These are phyloP conservation scores for Gonocerus acuteangulatus DNA, from an alignment of 2,888 invertebrate species.

Conservation along the genomic window DNA sequence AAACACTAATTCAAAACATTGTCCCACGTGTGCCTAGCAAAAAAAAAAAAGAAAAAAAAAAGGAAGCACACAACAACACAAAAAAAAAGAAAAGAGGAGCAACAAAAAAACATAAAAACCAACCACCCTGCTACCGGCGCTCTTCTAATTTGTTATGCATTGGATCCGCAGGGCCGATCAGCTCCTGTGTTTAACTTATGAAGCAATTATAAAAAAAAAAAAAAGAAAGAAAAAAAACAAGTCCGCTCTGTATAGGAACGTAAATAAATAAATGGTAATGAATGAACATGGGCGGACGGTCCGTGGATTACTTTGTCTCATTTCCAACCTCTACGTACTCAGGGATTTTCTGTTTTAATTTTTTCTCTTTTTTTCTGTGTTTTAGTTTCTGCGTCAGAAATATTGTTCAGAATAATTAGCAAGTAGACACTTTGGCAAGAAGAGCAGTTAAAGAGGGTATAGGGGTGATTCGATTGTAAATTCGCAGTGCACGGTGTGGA, in stretches of 20 bases:
- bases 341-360: neutral
- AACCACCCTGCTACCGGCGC: slow-evolving; percentile 13
- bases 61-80: neutral
- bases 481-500: too few relatives aligned
- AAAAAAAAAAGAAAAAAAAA: slow-evolving; percentile 12
- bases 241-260: slow-evolving; percentile 21
- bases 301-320: slow-evolving; percentile 17
- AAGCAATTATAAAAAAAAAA: slow-evolving; percentile 35
- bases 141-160: slow-evolving; percentile 36
- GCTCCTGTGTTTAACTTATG: slow-evolving; percentile 35
- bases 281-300: slow-evolving; percentile 29
- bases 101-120: slow-evolving; percentile 18
- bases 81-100: too few relatives aligned
- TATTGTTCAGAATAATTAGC: too few relatives aligned
- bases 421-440: too few relatives aligned
- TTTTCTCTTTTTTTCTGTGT: neutral
- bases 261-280: slow-evolving; percentile 36
- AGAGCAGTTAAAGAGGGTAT: too few relatives aligned
- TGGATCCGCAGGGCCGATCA: slow-evolving; percentile 33
- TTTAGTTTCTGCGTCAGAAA: neutral
- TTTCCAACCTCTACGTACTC: slow-evolving; percentile 1
- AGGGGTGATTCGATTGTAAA: too few relatives aligned
- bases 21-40: neutral
- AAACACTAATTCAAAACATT: too few relatives aligned
- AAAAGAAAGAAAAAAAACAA: slow-evolving; percentile 21